Evolutionary conservation across 2,113 vertebrate genomes (phyloP).

Genomic region (Tonatia bakeri): DNA sequence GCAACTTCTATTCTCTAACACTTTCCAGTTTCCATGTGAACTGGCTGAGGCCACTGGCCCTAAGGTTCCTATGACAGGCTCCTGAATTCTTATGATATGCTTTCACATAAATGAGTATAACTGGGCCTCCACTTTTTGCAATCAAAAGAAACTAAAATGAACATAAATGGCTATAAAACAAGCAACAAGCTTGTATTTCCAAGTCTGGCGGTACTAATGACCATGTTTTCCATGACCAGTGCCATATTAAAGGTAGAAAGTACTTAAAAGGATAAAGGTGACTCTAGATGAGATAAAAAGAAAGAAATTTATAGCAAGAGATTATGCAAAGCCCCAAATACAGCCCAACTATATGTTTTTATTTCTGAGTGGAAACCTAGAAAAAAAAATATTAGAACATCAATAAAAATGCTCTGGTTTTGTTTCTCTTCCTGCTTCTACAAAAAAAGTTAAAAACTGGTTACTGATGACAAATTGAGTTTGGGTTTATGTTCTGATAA

Average conservation of each 20-base stretch:
- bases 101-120: background rate
- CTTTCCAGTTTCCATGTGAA: background rate
- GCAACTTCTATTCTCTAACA: background rate
- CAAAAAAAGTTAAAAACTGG: too few relatives aligned
- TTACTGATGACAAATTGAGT: background rate
- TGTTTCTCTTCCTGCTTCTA: background rate
- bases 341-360: slow-evolving; percentile 21
- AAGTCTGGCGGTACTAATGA: slow-evolving; percentile 34
- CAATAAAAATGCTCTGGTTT: background rate
- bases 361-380: slow-evolving; percentile 8
- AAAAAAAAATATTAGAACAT: background rate
- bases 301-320: slow-evolving; percentile 20
- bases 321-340: slow-evolving; percentile 54
- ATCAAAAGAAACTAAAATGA: background rate
- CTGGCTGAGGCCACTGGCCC: background rate
- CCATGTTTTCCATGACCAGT: background rate
- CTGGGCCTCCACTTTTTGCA: background rate
- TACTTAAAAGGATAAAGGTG: slow-evolving; percentile 22
- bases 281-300: slow-evolving; percentile 56
- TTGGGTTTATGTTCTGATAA: background rate
- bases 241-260: slow-evolving; percentile 24
- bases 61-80: background rate
- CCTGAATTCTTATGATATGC: background rate
- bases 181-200: slow-evolving; percentile 67
- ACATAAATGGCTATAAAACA: background rate